Base-by-base conservation (phyloP, 2,113 vertebrate species). In the Nipponia nippon region DNA sequence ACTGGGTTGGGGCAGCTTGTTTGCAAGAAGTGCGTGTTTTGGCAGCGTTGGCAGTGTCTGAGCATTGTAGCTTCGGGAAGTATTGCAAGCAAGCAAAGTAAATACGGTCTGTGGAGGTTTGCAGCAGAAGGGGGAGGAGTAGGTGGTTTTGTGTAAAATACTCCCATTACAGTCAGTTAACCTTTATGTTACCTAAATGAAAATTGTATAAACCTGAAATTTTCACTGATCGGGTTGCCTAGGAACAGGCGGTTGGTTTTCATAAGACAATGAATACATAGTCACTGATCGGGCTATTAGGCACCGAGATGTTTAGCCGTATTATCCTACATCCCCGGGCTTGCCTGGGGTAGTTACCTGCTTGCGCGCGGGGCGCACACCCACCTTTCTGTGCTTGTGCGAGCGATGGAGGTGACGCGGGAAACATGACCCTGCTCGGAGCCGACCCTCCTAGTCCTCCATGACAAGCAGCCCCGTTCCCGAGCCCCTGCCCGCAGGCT, bases 111-210 rank as follows among this genome's bases (percentile, higher is more conserved):
- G 87, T 5, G 32, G 80, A 58, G 77, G 58, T 73, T 67, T 82
- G 87, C 76, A 25, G 65, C 34, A 40, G 87, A 25, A 78, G 58
- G 87, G 76, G 83, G 75, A 87, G 87, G 94, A 97, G 98, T 95
- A 90, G 98, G 97, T 98, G 98, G 98, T 66, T 98, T 98, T 98
- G 98, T 98, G 98, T 97, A 93, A 98, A 98, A 98, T 92, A 95
- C 95, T 98, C 94, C 97, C 79, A 97, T 98, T 98, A 95, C 97
- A 96, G 96, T 93, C 96, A 93, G 98, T 98, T 98, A 98, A 98
- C 98, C 98, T 98, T 98, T 97, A 91, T 96, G 97, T 97, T 98
- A 94, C 97, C 98, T 98, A 97, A 98, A 97, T 98, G 98, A 98
- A 97, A 98, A 97, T 95, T 96, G 97, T 96, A 95, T 97, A 98